phyloP scores from a whole-genome alignment of 2,888 invertebrate genomes.

The Apamea anceps region DNA sequence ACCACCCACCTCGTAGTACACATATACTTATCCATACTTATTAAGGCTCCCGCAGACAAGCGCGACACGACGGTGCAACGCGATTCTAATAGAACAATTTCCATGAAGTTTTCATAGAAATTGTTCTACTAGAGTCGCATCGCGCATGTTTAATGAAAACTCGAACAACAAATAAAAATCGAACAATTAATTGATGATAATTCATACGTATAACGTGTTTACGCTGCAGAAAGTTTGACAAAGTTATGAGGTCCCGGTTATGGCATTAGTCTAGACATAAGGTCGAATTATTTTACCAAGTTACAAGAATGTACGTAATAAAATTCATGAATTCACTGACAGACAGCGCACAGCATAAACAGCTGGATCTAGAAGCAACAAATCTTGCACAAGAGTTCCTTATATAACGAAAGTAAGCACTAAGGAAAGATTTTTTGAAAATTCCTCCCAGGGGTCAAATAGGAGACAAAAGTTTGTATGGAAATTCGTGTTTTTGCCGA shows the following conservation, averaged over 20 bases:
- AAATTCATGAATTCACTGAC: background rate
- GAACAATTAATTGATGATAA: constrained; percentile 15
- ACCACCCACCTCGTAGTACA: background rate
- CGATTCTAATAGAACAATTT: too few relatives aligned
- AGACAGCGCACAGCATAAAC: background rate
- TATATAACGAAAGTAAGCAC: background rate
- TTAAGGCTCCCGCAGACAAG: too few relatives aligned
- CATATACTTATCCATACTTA: background rate
- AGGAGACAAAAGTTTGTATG: background rate
- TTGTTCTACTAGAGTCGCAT: too few relatives aligned
- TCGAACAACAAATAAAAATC: background rate
- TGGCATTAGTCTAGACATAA: constrained; percentile 41
- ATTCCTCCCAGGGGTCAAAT: background rate
- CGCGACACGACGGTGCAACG: too few relatives aligned
- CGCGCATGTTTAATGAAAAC: background rate
- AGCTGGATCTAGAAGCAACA: background rate
- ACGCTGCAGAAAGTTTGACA: constrained; percentile 22
- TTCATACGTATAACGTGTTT: constrained; percentile 25
- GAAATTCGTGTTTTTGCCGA: background rate
- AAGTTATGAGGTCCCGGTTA: constrained; percentile 11
- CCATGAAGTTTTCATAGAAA: too few relatives aligned
- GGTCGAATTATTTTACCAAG: constrained; percentile 13
- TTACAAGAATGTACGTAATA: background rate
- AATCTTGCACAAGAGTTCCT: background rate
- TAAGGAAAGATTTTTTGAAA: background rate